Evolutionary conservation across 2,113 vertebrate genomes (phyloP), one percentile per base, ranked within the genome.

Genomic region (Poeciliopsis retropinna): DNA sequence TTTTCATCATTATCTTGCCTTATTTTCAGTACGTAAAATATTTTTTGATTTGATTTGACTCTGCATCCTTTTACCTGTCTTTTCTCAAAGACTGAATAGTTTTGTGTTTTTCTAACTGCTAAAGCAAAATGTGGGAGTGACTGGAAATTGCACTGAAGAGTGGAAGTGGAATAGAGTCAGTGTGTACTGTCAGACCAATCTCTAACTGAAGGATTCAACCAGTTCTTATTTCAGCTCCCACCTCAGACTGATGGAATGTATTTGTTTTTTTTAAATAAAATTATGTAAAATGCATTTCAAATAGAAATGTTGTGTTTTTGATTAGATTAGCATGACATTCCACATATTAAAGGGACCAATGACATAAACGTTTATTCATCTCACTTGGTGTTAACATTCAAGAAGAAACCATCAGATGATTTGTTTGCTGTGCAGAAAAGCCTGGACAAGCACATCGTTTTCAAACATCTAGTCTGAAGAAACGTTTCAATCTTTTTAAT

Each of bases 1-100:
- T 51, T 73, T 67, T 76, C 3, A 47, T 41, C 64, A 19, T 60
- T 44, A 44, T 19, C 15, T 66, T 74, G 64, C 72, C 76, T 84
- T 85, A 76, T 28, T 71, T 69, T 57, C 62, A 62, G 32, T 8
- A 13, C 14, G 13, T 29, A 30, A 63, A 79, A 51, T 4, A 3
- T 7, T 51, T 64, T 60, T 47, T 5, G 10, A 19, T 28, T 74
- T 70, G 69, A 57, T n/a, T 2, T 29, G 47, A 75, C 65, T 32
- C 60, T 76, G 67, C 25, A 62, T 54, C 1, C 44, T 4, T 72
- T 51, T 0, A 63, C 27, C 44, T n/a, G 2, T 72, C 64, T 1
- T 70, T 78, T 72, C 75, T 83, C 79, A 85, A 81, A 73, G 41
- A 87, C 70, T 76, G 70, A 86, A 69, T 63, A 25, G 41, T 12